Percentiles rank a stretch among this genome's conserved stretches.
Conservation (phyloP, 2,888 invertebrate genomes). For the Stenurella melanura region DNA sequence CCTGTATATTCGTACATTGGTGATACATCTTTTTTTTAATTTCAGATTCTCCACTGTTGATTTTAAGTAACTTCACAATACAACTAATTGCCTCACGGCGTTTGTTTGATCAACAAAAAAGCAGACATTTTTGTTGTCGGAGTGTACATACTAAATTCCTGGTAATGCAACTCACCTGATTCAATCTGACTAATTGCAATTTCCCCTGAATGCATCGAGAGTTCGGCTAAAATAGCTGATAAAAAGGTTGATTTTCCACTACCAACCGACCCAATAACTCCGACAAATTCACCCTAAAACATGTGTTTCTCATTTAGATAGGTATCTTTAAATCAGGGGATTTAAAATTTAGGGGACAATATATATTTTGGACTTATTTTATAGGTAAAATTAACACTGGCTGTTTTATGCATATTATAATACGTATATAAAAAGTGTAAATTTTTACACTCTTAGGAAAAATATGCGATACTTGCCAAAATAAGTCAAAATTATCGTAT, state of each 20-base stretch:
- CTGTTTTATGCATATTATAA: too few relatives aligned
- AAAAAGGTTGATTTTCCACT: conserved; percentile 93
- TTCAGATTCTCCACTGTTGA: too few relatives aligned
- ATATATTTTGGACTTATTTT: too few relatives aligned
- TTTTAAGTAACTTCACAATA: background rate
- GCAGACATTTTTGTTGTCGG: conserved; percentile 5
- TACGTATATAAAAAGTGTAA: too few relatives aligned
- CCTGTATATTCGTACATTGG: too few relatives aligned
- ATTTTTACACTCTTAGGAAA: too few relatives aligned
- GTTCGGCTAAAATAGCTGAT: conserved; percentile 89
- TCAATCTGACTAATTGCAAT: conserved; percentile 82
- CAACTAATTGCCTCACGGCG: background rate
- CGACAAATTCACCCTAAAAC: conserved; percentile 84
- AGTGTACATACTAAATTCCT: background rate
- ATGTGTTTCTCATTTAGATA: conserved; percentile 2
- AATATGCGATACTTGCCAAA: too few relatives aligned
- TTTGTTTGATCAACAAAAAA: background rate
- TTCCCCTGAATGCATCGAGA: conserved; percentile 82
- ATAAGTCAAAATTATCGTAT: too few relatives aligned
- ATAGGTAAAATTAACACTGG: too few relatives aligned
- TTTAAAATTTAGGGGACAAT: too few relatives aligned
- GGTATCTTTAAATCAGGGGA: background rate
- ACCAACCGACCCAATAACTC: conserved; percentile 92
- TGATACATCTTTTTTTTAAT: too few relatives aligned
- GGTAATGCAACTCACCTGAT: conserved; percentile 73